Conservation (phyloP, 2,113 vertebrate genomes). For the Fregata magnificens region DNA sequence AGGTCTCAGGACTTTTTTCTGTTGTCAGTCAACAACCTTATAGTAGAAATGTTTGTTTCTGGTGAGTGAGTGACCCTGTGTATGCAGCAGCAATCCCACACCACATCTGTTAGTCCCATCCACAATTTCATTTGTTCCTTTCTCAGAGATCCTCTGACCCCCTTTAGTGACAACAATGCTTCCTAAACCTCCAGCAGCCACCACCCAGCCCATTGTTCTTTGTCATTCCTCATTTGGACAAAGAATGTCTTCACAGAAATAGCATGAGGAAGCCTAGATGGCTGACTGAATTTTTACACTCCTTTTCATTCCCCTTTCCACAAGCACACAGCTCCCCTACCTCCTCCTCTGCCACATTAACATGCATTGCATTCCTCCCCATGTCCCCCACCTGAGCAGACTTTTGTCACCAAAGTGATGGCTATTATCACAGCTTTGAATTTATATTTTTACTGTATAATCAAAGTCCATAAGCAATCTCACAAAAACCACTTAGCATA, state of each 20-base stretch:
- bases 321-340: neutral
- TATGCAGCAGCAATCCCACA: neutral
- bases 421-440: constrained; percentile 31
- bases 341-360: constrained; percentile 42
- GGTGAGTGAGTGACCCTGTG: neutral
- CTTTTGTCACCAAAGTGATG: constrained; percentile 32
- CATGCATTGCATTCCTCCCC: constrained; percentile 34
- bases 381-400: neutral
- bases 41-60: neutral
- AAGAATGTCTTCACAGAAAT: neutral
- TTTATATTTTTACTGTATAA: constrained; percentile 54
- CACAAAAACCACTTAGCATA: constrained; percentile 2
- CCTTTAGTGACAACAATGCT: neutral
- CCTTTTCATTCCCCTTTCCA: neutral
- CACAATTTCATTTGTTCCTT: neutral
- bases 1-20: neutral
- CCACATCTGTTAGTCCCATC: neutral
- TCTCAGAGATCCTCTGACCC: neutral
- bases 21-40: neutral
- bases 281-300: constrained; percentile 25
- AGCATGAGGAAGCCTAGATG: neutral
- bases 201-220: neutral
- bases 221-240: neutral
- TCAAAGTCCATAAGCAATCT: constrained; percentile 49
- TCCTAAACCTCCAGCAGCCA: neutral